A percentile compares a stretch with the other conserved stretches of the same genome.
phyloP scores from a whole-genome alignment of 1,140 invertebrate genomes.

The Aleiodes sp. region DNA sequence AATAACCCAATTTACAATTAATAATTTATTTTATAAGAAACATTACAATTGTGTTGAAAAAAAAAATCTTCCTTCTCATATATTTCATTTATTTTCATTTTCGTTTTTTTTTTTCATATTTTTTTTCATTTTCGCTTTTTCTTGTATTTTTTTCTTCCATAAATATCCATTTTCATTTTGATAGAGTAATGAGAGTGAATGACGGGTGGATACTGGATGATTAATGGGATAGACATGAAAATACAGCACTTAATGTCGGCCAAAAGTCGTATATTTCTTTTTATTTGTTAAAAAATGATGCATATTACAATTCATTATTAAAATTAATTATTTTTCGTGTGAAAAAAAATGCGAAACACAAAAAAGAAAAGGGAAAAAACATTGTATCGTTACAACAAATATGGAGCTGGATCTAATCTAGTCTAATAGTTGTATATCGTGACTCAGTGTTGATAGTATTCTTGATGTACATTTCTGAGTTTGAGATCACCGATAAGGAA shows the following conservation, averaged over 20 bases:
- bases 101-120: background rate
- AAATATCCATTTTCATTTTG: background rate
- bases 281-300: background rate
- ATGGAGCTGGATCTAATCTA: background rate
- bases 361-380: too few relatives aligned
- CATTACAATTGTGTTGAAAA: too few relatives aligned
- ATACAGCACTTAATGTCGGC: slow-evolving; percentile 37
- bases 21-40: too few relatives aligned
- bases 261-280: slow-evolving; percentile 37
- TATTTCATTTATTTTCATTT: background rate
- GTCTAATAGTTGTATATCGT: background rate
- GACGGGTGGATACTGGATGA: slow-evolving; percentile 31
- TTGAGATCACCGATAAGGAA: slow-evolving; percentile 12
- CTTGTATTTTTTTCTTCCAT: background rate
- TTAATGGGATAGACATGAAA: slow-evolving; percentile 41
- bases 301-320: background rate
- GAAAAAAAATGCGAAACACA: too few relatives aligned
- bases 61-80: too few relatives aligned
- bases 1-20: background rate
- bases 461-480: slow-evolving; percentile 2
- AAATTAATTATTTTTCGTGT: background rate
- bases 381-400: slow-evolving; percentile 4
- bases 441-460: background rate
- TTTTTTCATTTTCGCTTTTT: background rate
- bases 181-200: slow-evolving; percentile 19